Evolutionary conservation across 2,888 invertebrate species (phyloP), one percentile per base, ranked within the genome.

Genomic region (Thecophora atra): DNA sequence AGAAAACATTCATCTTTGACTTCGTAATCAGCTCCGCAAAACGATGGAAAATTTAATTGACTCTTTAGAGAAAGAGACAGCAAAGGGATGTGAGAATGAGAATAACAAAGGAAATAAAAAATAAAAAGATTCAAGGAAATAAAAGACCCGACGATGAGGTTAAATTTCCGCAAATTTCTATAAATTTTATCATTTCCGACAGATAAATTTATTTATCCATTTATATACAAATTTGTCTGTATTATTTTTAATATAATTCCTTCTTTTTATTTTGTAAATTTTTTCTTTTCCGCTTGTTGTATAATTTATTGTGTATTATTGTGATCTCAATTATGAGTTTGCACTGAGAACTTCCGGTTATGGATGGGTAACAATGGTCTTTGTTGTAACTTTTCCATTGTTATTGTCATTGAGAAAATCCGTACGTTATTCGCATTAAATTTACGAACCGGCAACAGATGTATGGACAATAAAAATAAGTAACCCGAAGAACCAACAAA

Each of bases 331-430:
- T 58, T 63, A 44, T 42, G 24, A 63, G 11, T 63, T 63, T 24
- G 19, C 15, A 44, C 63, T 63, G 42, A 42, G 42, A 63, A 44
- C 63, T 63, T 63, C 63, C 63, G 63, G 63, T 63, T 63, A 42
- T 63, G n/a, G 44, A 44, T 42, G 44, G 44, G 24, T 44, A 19
- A 42, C 63, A 63, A 42, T 44, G 42, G 63, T 19, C 62, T 37
- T 44, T 37, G 44, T 44, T 63, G 19, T 44, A 17, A 19, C 42
- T 63, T 37, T 63, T 42, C 63, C 19, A 42, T 63, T 24, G 44
- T 63, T 63, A 44, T 19, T 63, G 42, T 26, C 42, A 63, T 63
- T 63, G 44, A 63, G 24, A 63, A 63, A 63, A 44, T 1, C 15
- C 19, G 63, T 42, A 44, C 24, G 24, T 4, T 17, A 17, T 37